A percentile compares a stretch with the other conserved stretches of the same genome.
phyloP scores from a whole-genome alignment of 2,113 vertebrate genomes.

The Eulacestoma nigropectus region DNA sequence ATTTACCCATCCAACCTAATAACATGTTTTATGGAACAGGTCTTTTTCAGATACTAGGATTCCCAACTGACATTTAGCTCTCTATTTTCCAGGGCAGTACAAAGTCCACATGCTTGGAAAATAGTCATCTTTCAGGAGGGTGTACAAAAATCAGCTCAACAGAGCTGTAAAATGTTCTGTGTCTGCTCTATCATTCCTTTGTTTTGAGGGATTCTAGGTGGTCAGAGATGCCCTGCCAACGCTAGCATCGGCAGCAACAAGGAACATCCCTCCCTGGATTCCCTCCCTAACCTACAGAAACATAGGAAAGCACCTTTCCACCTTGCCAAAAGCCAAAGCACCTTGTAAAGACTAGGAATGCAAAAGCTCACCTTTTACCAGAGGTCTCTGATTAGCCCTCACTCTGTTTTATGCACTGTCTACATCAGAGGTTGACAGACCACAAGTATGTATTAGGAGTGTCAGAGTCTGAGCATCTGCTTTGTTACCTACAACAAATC shows the following conservation, averaged over 20 bases:
- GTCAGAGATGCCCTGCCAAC: not conserved
- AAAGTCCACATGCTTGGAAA: not conserved
- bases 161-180: not conserved
- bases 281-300: not conserved
- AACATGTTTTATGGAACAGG: not conserved
- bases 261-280: not conserved
- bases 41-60: not conserved
- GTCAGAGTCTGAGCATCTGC: not conserved
- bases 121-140: not conserved
- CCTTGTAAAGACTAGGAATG: not conserved
- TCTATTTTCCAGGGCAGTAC: not conserved
- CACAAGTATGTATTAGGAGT: not conserved
- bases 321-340: not conserved
- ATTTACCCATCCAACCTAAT: not conserved
- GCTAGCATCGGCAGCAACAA: not conserved
- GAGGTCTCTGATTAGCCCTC: not conserved
- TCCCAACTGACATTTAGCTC: not conserved
- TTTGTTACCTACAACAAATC: not conserved
- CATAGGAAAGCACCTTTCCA: not conserved
- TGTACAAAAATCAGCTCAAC: not conserved
- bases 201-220: not conserved
- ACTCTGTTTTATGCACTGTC: not conserved
- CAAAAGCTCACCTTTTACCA: not conserved
- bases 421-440: not conserved
- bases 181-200: not conserved